Percentiles rank a stretch among this genome's conserved stretches.
phyloP scores from a whole-genome alignment of 2,113 vertebrate species.

The Prinia subflava region DNA sequence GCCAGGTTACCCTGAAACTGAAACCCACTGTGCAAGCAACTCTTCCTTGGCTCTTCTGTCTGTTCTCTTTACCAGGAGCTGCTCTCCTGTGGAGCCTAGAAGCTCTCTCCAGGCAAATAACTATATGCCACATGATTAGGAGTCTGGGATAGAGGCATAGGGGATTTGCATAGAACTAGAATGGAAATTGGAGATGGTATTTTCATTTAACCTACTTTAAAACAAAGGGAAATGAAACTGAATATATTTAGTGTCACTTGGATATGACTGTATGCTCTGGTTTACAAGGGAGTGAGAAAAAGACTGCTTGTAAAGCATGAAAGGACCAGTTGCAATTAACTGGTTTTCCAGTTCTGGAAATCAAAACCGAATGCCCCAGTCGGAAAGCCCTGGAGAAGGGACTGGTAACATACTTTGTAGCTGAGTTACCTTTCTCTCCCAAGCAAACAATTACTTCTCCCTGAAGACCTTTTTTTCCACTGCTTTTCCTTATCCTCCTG shows the following conservation, averaged over 20 bases:
- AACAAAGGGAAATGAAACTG: conserved; percentile 37
- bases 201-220: conserved; percentile 56
- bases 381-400: neutral
- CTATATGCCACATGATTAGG: neutral
- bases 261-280: neutral
- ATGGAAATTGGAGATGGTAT: neutral
- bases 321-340: neutral
- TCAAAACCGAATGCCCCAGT: neutral
- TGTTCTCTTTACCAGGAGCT: neutral
- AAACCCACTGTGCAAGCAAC: neutral
- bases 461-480: neutral
- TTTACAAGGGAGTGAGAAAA: neutral
- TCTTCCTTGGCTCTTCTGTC: neutral
- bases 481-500: neutral
- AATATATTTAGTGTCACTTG: neutral
- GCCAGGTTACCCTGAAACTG: neutral
- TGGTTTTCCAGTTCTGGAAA: neutral
- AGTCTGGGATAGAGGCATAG: neutral
- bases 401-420: neutral
- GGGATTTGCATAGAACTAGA: conserved; percentile 15
- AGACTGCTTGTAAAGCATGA: neutral
- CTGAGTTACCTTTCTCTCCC: neutral
- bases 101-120: neutral
- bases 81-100: neutral
- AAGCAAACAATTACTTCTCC: neutral